A percentile compares a stretch with the other conserved stretches of the same genome.
Evolutionary conservation across 1,140 invertebrate species (phyloP).

Genomic region (Drosophila lacteicornis): DNA sequence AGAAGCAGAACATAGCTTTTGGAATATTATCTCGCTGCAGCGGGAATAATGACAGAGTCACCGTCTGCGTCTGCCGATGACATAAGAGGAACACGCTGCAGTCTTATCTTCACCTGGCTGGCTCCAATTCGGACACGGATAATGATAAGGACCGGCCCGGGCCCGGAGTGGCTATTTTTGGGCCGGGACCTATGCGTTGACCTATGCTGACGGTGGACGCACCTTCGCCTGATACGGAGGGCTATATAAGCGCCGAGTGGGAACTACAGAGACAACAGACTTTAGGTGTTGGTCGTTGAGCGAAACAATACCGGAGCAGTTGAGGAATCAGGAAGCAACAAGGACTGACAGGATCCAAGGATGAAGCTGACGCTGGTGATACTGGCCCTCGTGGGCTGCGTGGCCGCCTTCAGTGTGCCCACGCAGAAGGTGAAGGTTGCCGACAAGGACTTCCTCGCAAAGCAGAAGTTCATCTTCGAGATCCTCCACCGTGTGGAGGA

Average conservation of each 20-base stretch:
- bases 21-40: conserved; percentile 5
- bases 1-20: neutral
- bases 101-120: conserved; percentile 18
- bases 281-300: conserved; percentile 14
- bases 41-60: neutral
- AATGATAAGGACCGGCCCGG: neutral
- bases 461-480: conserved; percentile 17
- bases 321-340: conserved; percentile 10
- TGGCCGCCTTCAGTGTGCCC: conserved; percentile 12
- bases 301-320: conserved; percentile 10
- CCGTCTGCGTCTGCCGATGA: neutral
- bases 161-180: conserved; percentile 9
- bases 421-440: conserved; percentile 15
- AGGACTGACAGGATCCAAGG: conserved; percentile 12
- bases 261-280: conserved; percentile 1
- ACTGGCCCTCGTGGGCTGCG: conserved; percentile 17
- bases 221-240: conserved; percentile 12
- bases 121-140: conserved; percentile 2
- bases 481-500: conserved; percentile 2
- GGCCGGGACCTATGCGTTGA: conserved; percentile 11
- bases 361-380: conserved; percentile 19
- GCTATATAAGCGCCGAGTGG: conserved; percentile 9
- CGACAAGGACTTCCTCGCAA: conserved; percentile 9
- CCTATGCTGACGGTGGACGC: conserved; percentile 13
- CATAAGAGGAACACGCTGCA: conserved; percentile 6